phyloP scores from a whole-genome alignment of 2,888 invertebrate genomes.

The Xylota segnis region DNA sequence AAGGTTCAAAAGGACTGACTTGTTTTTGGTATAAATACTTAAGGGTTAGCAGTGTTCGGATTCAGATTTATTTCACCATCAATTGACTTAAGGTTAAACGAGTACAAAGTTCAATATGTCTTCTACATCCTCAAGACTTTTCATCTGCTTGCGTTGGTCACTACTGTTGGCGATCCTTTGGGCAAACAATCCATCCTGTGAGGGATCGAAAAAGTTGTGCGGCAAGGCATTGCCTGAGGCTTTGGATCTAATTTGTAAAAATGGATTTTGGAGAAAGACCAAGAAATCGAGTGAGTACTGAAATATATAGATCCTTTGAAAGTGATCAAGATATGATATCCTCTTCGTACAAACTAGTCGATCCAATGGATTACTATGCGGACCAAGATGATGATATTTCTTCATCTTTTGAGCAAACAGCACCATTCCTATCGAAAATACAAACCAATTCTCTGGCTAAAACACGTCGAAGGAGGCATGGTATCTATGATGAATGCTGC shows the following conservation, averaged over 20 bases:
- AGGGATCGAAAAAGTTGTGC: constrained; percentile 72
- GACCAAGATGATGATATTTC: constrained; percentile 56
- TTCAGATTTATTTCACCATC: constrained; percentile 26
- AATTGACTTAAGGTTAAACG: not conserved
- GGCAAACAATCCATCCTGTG: constrained; percentile 17
- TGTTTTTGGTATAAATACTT: constrained; percentile 22
- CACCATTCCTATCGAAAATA: constrained; percentile 77
- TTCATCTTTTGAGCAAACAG: constrained; percentile 54
- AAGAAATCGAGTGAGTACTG: constrained; percentile 78
- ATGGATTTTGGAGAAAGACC: constrained; percentile 78
- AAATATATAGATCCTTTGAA: not conserved
- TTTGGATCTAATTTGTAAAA: constrained; percentile 77
- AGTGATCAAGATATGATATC: not conserved
- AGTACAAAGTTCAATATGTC: not conserved
- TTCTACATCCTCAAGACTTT: not conserved
- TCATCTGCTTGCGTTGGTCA: not conserved
- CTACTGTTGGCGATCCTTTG: constrained; percentile 28
- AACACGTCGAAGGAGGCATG: constrained; percentile 79
- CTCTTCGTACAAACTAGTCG: constrained; percentile 41
- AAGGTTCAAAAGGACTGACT: not conserved
- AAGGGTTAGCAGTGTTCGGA: not conserved
- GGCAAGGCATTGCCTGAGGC: constrained; percentile 78
- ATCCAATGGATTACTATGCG: constrained; percentile 71
- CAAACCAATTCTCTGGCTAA: constrained; percentile 77
- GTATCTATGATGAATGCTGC: constrained; percentile 80